A percentile compares a stretch with the other conserved stretches of the same genome.
Conservation (phyloP, 1,140 invertebrate species). For the Zeugodacus cucurbitae region DNA sequence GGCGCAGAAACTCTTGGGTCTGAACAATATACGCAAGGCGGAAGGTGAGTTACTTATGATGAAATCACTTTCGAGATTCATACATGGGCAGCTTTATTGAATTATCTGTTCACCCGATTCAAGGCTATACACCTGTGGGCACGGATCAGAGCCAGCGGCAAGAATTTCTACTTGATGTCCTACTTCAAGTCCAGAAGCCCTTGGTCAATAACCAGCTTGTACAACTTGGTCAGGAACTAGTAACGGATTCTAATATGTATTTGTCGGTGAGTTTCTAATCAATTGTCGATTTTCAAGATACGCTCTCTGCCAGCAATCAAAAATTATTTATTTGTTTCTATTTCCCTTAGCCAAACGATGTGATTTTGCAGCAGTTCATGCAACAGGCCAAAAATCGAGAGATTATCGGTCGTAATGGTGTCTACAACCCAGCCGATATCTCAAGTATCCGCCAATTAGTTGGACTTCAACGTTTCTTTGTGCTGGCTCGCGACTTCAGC, state of each 20-base stretch:
- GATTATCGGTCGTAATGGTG: conserved; percentile 35
- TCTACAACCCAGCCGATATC: conserved; percentile 44
- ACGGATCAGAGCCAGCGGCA: conserved; percentile 40
- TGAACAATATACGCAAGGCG: not conserved
- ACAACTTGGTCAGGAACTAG: conserved; percentile 63
- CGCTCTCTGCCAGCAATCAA: not conserved
- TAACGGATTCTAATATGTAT: conserved; percentile 13
- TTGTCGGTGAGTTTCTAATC: not conserved
- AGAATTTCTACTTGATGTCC: conserved; percentile 52
- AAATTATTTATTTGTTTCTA: not conserved
- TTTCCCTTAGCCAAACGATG: conserved; percentile 47
- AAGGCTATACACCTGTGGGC: not conserved
- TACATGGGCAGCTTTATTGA: not conserved
- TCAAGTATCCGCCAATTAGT: conserved; percentile 35
- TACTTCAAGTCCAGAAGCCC: conserved; percentile 59
- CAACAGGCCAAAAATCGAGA: conserved; percentile 67
- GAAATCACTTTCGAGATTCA: not conserved
- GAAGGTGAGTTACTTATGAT: not conserved
- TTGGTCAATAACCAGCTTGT: conserved; percentile 50
- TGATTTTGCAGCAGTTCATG: conserved; percentile 49
- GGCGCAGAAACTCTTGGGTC: not conserved
- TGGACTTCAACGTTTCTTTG: conserved; percentile 49
- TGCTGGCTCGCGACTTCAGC: conserved; percentile 51
- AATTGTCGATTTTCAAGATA: not conserved
- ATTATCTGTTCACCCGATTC: not conserved